Percentiles rank a stretch among this genome's conserved stretches.
phyloP scores from a whole-genome alignment of 2,113 vertebrate genomes.

The Seriola quinqueradiata region DNA sequence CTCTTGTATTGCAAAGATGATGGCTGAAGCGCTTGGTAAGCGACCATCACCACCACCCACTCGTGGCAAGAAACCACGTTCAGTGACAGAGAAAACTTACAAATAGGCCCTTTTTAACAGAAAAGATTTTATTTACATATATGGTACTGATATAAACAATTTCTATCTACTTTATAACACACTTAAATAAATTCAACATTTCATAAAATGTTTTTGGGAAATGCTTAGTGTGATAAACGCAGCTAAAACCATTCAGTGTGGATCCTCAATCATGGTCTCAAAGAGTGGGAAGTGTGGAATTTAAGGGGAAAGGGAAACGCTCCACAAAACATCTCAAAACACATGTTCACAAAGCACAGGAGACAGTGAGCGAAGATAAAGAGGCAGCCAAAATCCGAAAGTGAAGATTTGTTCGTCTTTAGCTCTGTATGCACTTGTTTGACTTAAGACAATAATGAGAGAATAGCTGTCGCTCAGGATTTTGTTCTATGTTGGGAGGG shows the following conservation, averaged over 20 bases:
- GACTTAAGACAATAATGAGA: not conserved
- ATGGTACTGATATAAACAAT: not conserved
- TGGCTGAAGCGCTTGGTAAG: no score
- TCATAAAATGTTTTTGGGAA: no score
- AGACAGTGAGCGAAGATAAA: not conserved
- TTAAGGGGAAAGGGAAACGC: not conserved
- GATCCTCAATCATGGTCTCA: conserved; percentile 15
- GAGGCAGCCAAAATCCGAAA: not conserved
- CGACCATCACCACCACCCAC: no score
- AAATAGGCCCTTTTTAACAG: no score
- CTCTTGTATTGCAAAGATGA: no score
- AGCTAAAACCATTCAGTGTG: conserved; percentile 6
- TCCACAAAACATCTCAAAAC: conserved; percentile 32
- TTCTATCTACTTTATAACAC: not conserved
- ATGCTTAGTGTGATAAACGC: not conserved
- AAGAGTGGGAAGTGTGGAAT: conserved; percentile 29
- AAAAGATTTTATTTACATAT: no score
- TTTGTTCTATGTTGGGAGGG: conserved; percentile 6
- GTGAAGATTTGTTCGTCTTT: not conserved
- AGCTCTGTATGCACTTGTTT: conserved; percentile 6
- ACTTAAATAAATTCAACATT: not conserved
- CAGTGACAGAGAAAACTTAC: no score
- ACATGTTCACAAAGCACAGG: conserved; percentile 23
- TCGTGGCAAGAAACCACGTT: no score
- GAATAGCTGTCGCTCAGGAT: not conserved